A percentile compares a stretch with the other conserved stretches of the same genome.
These are phyloP conservation scores for Eupithecia tripunctaria DNA, from an alignment of 2,888 invertebrate species.

Conservation along the genomic window DNA sequence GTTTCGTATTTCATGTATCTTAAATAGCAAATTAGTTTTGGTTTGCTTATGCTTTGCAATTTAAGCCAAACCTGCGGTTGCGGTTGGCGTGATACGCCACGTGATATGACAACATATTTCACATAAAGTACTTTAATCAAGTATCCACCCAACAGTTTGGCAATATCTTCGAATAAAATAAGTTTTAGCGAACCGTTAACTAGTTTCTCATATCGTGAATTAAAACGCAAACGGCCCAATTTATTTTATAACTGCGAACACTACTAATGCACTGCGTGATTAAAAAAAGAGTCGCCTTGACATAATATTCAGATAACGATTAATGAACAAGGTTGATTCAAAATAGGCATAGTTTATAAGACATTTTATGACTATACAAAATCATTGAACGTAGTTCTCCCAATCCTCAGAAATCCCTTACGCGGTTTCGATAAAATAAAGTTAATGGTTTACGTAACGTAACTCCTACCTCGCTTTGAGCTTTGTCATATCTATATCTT, in stretches of 20 bases:
- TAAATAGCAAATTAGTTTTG: background rate
- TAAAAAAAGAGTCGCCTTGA: background rate
- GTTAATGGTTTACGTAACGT: background rate
- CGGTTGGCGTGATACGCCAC: background rate
- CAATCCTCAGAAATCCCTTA: background rate
- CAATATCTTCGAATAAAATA: background rate
- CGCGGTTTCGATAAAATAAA: background rate
- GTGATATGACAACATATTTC: background rate
- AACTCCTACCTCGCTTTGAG: background rate
- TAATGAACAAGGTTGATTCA: background rate
- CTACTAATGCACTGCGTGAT: background rate
- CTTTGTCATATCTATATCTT: background rate
- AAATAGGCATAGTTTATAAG: background rate
- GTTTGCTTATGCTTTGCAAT: background rate
- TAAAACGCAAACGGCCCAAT: background rate
- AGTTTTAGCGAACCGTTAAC: background rate
- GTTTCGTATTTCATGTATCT: background rate
- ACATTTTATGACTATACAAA: background rate
- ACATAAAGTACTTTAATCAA: background rate
- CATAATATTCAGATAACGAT: slow-evolving; percentile 5
- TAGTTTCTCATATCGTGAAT: background rate
- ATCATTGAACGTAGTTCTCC: background rate
- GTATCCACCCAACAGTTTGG: background rate
- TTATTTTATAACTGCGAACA: background rate
- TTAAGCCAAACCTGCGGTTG: background rate